Base-by-base conservation (phyloP, 2,113 vertebrate species). In the Macrotis lagotis region DNA sequence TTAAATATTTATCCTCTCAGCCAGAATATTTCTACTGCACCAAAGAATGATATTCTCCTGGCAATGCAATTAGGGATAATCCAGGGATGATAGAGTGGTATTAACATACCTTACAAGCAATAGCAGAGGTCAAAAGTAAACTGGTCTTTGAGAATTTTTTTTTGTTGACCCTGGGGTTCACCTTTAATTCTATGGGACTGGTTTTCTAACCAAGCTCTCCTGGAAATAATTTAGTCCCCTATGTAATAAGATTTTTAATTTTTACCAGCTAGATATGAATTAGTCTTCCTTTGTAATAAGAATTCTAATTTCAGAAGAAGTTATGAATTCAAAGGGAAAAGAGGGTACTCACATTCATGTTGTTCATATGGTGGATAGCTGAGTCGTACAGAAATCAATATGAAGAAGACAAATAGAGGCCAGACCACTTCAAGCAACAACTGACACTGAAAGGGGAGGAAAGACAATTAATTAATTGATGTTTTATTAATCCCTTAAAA, bases 321-420 rank as follows among this genome's bases (percentile, higher is more conserved):
- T 14, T 37, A 74, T 28, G 25, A 90, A 92, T 47, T 90, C 88
- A 92, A 22, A 12, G 2, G 0, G 51, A 10, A 31, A 49, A 37
- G n/a, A 2, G 52, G 50, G 28, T 98, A 99, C 99, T 99, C 98
- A 99, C 99, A 99, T 98, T 99, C 99, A 97, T 99, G 99, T 96
- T 99, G 99, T 93, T 99, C 99, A 0, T 99, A 99, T 0, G 99
- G 99, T 3, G 99, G 99, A 97, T 99, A 99, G 97, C 98, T 99
- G 52, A 99, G 97, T 93, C 99, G 98, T 94, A 99, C 99, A 5
- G 99, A 98, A 93, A 99, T 99, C 98, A 99, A 98, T 98, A 99
- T 99, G 98, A 99, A 99, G 99, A 99, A 99, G 98, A 99, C 99
- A 96, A 99, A 99, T 1, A 99, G 99, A 50, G 99, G 99, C 99